Base-by-base conservation (phyloP, 2,888 invertebrate genomes). In the Clepsis dumicolana region DNA sequence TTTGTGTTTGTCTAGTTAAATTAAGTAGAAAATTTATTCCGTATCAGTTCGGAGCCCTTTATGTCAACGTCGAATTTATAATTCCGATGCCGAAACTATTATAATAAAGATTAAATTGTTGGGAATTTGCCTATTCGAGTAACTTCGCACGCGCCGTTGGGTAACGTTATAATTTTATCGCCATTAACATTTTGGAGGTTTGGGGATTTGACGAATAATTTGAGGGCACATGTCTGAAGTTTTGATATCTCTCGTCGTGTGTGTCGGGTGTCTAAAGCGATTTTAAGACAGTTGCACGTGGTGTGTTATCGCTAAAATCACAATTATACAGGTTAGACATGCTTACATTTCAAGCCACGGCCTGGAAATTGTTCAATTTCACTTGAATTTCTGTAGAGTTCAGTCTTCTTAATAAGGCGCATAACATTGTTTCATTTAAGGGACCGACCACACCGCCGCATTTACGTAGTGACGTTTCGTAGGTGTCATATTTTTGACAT, bases 1-100 rank as follows among this genome's bases (percentile, higher is more conserved):
- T 90, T 87, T 87, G 83, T 91, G 92, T 91, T 92, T 91, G 90
- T 86, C 78, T 89, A 88, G 92, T 91, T 92, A 93, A 93, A 93
- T 93, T 92, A 91, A 92, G 92, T 92, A 91, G 93, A 93, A 93
- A 93, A 93, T 93, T 90, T 93, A 93, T 93, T 91, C 92, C 87
- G 83, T 89, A 91, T 92, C 89, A 88, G 88, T 86, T 81, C 79
- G 80, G 75, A 80, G 79, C 82, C 85, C 84, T 85, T 84, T 84
- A 82, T 87, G 91, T 92, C 91, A 90, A 88, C 87, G 81, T 83
- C 83, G 89, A 91, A 91, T 90, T 88, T 88, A 90, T 91, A 91
- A 92, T 91, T 91, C 89, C 81, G 77, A 80, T 82, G 83, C 80
- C 84, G 84, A 86, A 88, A 89, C 90, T 90, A 88, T 75, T 77